These are phyloP conservation scores for Urocynchramus pylzowi DNA, from an alignment of 2,113 vertebrate genomes.

Conservation along the genomic window DNA sequence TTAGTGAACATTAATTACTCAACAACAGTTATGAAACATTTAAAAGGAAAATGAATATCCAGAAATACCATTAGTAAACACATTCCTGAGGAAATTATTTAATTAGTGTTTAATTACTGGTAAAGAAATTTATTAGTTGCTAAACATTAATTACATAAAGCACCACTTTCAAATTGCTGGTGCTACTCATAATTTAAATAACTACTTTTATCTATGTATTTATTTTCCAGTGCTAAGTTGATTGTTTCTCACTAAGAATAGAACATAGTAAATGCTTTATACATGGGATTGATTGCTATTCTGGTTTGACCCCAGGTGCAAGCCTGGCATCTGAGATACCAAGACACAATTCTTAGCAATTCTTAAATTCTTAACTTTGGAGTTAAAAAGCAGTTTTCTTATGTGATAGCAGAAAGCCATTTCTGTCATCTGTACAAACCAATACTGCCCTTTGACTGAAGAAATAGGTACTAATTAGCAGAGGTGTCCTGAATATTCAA, in stretches of 20 bases:
- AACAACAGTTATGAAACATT: conserved; percentile 56
- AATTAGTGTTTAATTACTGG: conserved; percentile 36
- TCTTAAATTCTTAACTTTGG: too few species aligned
- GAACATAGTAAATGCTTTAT: not conserved
- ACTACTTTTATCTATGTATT: conserved; percentile 1
- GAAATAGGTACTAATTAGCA: not conserved
- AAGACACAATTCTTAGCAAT: not conserved
- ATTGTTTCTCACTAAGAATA: not conserved
- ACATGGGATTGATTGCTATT: not conserved
- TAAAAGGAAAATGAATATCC: conserved; percentile 36
- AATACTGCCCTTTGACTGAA: not conserved
- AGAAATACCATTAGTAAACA: conserved; percentile 56
- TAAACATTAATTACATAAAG: conserved; percentile 57
- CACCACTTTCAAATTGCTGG: not conserved
- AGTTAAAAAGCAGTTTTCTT: not conserved
- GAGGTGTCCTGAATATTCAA: not conserved
- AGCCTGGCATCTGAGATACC: not conserved
- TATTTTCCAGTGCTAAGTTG: conserved; percentile 1
- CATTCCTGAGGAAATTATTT: conserved; percentile 52
- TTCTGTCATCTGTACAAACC: not conserved
- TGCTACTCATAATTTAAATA: not conserved
- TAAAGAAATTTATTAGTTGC: conserved; percentile 15
- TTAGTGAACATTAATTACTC: conserved; percentile 63
- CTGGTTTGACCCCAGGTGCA: not conserved
- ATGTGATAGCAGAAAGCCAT: not conserved